Evolutionary conservation across 2,888 invertebrate species (phyloP).

Genomic region (Eupeodes latifasciatus): DNA sequence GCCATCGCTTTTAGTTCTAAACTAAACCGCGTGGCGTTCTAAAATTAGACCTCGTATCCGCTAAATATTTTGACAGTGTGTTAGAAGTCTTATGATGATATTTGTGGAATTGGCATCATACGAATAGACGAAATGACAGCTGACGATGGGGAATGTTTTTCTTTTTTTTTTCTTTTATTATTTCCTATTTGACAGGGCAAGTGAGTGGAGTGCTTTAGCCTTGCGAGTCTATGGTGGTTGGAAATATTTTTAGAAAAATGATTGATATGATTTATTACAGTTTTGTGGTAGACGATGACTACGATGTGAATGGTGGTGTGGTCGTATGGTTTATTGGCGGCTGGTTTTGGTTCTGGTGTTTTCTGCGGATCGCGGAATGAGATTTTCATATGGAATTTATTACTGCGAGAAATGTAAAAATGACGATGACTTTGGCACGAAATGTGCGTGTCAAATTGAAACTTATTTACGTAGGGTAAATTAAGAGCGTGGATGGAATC

Average conservation of each 20-base stretch:
- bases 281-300: constrained; percentile 59
- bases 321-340: neutral
- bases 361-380: constrained; percentile 1
- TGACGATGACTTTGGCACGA: constrained; percentile 4
- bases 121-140: constrained; percentile 42
- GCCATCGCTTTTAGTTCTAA: constrained; percentile 40
- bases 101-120: constrained; percentile 56
- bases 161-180: neutral
- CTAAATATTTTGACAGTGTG: constrained; percentile 26
- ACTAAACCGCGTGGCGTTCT: constrained; percentile 64
- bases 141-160: constrained; percentile 43
- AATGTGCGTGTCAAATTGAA: constrained; percentile 29
- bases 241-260: constrained; percentile 53
- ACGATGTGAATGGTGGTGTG: no score
- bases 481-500: constrained; percentile 32
- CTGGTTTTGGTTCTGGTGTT: neutral
- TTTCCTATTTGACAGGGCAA: constrained; percentile 36
- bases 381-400: constrained; percentile 40
- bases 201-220: constrained; percentile 31
- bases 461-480: neutral
- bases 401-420: constrained; percentile 16
- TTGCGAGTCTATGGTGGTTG: constrained; percentile 8
- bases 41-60: constrained; percentile 49
- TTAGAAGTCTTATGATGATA: constrained; percentile 4
- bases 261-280: constrained; percentile 66